phyloP scores from a whole-genome alignment of 2,797 vertebrate species.

The Anniella stebbinsi region DNA sequence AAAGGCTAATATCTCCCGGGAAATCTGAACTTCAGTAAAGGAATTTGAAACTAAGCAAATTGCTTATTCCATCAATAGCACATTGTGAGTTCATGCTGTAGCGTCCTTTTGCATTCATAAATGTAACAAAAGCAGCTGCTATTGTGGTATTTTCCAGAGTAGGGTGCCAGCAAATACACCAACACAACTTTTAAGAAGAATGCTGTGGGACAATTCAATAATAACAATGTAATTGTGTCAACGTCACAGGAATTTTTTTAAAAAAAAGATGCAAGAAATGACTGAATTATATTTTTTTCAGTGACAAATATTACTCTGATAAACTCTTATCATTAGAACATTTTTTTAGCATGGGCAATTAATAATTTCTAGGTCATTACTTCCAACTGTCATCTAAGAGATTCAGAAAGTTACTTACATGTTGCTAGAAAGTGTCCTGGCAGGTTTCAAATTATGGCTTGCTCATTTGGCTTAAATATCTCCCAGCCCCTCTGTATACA shows the following conservation, averaged over 20 bases:
- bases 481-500: neutral
- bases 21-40: conserved; percentile 1
- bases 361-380: neutral
- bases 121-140: conserved; percentile 17
- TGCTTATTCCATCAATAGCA: neutral
- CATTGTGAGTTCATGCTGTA: neutral
- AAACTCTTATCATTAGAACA: neutral
- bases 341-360: neutral
- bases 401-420: neutral
- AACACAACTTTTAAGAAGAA: neutral
- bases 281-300: neutral
- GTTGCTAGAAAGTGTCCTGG: neutral
- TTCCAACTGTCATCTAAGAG: neutral
- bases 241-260: conserved; percentile 35
- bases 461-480: neutral
- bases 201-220: neutral
- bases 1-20: neutral
- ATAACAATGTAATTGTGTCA: conserved; percentile 39
- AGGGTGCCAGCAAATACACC: neutral
- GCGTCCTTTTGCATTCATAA: neutral
- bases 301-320: neutral
- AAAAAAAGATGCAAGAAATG: neutral
- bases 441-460: neutral
- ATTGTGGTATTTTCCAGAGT: conserved; percentile 51
- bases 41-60: neutral